These are phyloP conservation scores for Penaeus indicus DNA, from an alignment of 1,140 invertebrate species.

Conservation along the genomic window DNA sequence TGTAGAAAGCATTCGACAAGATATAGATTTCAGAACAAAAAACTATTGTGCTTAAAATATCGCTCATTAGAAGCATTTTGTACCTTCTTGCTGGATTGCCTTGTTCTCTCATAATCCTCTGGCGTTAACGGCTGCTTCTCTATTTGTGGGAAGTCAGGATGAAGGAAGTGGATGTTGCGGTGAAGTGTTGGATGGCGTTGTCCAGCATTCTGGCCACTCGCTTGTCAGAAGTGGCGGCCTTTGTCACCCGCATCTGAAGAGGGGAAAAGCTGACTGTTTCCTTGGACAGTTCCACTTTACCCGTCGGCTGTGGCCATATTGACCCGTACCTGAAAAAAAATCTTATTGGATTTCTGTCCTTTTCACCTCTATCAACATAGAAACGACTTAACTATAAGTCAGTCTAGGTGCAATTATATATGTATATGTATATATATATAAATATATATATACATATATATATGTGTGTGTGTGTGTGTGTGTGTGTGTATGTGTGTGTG, in stretches of 20 bases:
- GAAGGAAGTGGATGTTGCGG: conserved; percentile 44
- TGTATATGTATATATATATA: too few relatives aligned
- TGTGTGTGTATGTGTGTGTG: too few relatives aligned
- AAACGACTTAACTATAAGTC: not conserved
- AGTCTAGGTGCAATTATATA: not conserved
- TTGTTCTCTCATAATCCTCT: not conserved
- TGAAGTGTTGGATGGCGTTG: conserved; percentile 19
- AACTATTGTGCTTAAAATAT: too few relatives aligned
- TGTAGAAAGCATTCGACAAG: too few relatives aligned
- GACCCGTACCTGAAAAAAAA: not conserved
- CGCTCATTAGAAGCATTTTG: not conserved
- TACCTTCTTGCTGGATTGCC: not conserved
- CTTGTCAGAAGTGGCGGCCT: conserved; percentile 24
- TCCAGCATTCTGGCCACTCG: conserved; percentile 38
- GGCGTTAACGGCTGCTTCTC: not conserved
- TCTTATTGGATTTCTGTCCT: not conserved
- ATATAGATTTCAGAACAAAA: too few relatives aligned
- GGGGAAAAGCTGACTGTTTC: conserved; percentile 39
- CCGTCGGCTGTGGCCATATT: conserved; percentile 39
- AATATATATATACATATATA: too few relatives aligned
- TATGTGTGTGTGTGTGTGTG: too few relatives aligned
- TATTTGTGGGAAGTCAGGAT: conserved; percentile 17
- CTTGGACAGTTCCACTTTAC: not conserved
- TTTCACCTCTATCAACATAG: not conserved
- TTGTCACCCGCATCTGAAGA: conserved; percentile 36